phyloP scores from a whole-genome alignment of 2,797 vertebrate genomes.

The Enteromius paludinosus region DNA sequence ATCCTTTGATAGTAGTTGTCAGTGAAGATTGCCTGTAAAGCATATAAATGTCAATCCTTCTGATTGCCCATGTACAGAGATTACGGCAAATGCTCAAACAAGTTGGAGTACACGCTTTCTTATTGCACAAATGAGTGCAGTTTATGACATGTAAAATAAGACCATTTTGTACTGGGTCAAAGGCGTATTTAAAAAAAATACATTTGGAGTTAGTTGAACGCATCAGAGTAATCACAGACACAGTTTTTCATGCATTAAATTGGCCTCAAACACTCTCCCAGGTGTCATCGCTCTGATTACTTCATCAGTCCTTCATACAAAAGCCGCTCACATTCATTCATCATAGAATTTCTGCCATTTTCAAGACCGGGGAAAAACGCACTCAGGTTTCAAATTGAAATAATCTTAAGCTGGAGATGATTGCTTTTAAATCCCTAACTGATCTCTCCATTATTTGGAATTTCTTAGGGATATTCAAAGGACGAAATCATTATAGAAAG shows the following conservation, averaged over 20 bases:
- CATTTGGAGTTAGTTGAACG: slow-evolving; percentile 6
- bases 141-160: slow-evolving; percentile 16
- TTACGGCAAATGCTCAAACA: slow-evolving; percentile 2
- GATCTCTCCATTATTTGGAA: slow-evolving; percentile 60
- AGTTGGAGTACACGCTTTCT: not conserved
- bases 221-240: slow-evolving; percentile 31
- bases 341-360: slow-evolving; percentile 13
- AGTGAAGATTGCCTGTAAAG: not conserved
- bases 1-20: slow-evolving; percentile 14
- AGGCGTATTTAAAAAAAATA: not conserved
- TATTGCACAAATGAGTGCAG: slow-evolving; percentile 8
- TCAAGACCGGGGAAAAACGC: slow-evolving; percentile 9
- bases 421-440: slow-evolving; percentile 61
- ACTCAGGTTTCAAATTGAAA: slow-evolving; percentile 54
- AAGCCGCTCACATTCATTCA: slow-evolving; percentile 38
- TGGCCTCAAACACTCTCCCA: slow-evolving; percentile 18
- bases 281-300: slow-evolving; percentile 39
- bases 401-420: slow-evolving; percentile 57
- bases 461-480: slow-evolving; percentile 57
- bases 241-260: slow-evolving; percentile 28
- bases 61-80: slow-evolving; percentile 3
- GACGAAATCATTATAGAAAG: slow-evolving; percentile 55
- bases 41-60: not conserved
- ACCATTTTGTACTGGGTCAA: slow-evolving; percentile 6
- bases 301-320: slow-evolving; percentile 39